These are phyloP conservation scores for Galeopsomyia nigrocyanea DNA, from an alignment of 2,888 invertebrate genomes.

Conservation along the genomic window DNA sequence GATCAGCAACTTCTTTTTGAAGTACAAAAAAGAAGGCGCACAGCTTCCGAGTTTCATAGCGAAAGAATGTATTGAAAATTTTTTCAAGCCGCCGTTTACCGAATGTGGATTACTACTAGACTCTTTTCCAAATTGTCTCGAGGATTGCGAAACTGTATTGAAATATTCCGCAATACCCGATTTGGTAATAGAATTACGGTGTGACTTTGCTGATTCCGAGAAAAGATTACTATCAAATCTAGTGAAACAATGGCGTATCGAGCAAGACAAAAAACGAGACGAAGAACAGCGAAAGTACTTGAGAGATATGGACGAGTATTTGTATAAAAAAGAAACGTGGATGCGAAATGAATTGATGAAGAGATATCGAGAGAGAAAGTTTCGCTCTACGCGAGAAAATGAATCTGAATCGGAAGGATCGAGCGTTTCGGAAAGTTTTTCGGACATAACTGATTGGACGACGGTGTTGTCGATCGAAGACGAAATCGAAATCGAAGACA, in stretches of 20 bases:
- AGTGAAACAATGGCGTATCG: constrained; percentile 67
- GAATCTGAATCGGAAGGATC: not conserved
- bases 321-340: constrained; percentile 44
- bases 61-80: constrained; percentile 68
- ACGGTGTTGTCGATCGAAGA: constrained; percentile 2
- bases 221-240: constrained; percentile 65
- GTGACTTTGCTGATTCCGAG: constrained; percentile 54
- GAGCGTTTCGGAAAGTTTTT: not conserved
- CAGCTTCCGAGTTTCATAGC: constrained; percentile 69
- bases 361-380: constrained; percentile 21
- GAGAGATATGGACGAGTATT: constrained; percentile 55
- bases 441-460: not conserved
- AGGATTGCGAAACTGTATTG: constrained; percentile 72
- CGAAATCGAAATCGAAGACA: constrained; percentile 63
- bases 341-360: constrained; percentile 35
- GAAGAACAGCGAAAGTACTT: constrained; percentile 66
- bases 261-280: constrained; percentile 52
- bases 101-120: constrained; percentile 73
- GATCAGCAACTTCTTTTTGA: constrained; percentile 64
- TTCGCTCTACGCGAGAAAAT: not conserved
- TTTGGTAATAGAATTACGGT: constrained; percentile 71
- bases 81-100: constrained; percentile 70
- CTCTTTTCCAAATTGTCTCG: constrained; percentile 74
- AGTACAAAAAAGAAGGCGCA: constrained; percentile 71
- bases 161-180: constrained; percentile 73